phyloP scores from a whole-genome alignment of 2,888 invertebrate genomes.

The Xestobium rufovillosum region DNA sequence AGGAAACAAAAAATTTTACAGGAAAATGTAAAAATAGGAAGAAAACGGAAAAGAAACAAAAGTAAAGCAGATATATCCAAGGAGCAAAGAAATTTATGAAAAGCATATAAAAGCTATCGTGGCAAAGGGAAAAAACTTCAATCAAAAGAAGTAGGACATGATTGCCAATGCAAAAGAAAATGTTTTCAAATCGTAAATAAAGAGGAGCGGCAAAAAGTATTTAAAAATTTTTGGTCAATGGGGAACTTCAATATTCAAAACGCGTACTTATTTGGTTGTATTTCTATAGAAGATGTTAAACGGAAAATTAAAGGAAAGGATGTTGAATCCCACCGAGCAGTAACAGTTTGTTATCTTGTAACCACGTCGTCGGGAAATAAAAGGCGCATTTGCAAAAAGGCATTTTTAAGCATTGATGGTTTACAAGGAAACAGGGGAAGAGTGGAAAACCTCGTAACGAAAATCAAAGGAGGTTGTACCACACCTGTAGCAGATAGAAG shows the following conservation, averaged over 20 bases:
- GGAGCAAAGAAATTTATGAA: neutral
- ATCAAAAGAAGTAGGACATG: conserved; percentile 1
- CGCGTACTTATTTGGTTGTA: conserved; percentile 9
- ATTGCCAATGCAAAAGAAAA: neutral
- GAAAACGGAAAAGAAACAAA: conserved; percentile 1
- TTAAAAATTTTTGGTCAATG: conserved; percentile 10
- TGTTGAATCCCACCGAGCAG: neutral
- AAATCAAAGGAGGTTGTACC: conserved; percentile 1
- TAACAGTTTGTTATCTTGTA: conserved; percentile 17
- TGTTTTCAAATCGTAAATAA: neutral
- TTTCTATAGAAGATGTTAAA: conserved; percentile 2
- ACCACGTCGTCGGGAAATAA: conserved; percentile 16
- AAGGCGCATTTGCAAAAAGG: conserved; percentile 8
- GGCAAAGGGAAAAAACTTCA: neutral
- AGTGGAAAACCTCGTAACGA: conserved; percentile 10
- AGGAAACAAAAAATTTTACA: neutral
- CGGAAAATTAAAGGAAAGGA: conserved; percentile 6
- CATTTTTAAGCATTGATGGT: conserved; percentile 9
- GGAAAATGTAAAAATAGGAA: neutral
- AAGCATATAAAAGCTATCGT: neutral
- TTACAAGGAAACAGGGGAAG: conserved; percentile 6
- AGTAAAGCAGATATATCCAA: too few relatives aligned
- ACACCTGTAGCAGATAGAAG: conserved; percentile 9
- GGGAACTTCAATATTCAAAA: conserved; percentile 7
- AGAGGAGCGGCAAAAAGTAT: conserved; percentile 3